Conservation (phyloP, 2,888 invertebrate species). For the Harpalus rubripes region DNA sequence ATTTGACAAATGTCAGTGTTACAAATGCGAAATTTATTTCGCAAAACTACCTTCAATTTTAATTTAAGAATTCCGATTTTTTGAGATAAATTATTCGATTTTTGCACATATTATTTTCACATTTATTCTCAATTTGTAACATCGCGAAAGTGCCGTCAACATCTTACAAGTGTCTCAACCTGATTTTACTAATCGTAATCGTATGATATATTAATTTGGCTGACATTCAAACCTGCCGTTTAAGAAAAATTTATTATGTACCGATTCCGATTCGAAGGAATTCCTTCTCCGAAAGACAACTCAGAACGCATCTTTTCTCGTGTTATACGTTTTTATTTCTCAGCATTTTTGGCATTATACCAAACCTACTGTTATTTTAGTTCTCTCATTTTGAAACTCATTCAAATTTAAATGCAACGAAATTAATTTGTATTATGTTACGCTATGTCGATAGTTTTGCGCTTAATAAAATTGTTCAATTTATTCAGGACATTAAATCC, state of each 20-base stretch:
- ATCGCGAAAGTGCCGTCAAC: neutral
- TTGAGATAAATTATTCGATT: neutral
- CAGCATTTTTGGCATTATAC: conserved; percentile 59
- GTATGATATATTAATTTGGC: conserved; percentile 49
- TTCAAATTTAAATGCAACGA: conserved; percentile 41
- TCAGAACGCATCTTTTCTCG: conserved; percentile 37
- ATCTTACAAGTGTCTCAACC: conserved; percentile 11
- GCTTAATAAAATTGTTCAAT: conserved; percentile 17
- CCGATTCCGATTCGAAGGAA: conserved; percentile 47
- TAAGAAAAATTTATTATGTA: conserved; percentile 53
- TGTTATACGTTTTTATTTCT: conserved; percentile 43
- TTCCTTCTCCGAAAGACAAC: conserved; percentile 2
- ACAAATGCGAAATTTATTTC: too few species aligned
- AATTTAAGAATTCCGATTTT: neutral
- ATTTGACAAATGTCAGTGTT: neutral
- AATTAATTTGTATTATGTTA: conserved; percentile 42
- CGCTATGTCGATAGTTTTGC: conserved; percentile 6
- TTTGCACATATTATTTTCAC: neutral
- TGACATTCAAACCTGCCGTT: conserved; percentile 33
- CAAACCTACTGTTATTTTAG: conserved; percentile 60
- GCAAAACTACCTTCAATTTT: neutral
- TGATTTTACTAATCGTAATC: conserved; percentile 49
- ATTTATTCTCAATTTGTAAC: neutral
- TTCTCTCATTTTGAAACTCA: conserved; percentile 53
- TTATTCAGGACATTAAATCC: neutral